Evolutionary conservation across 2,797 vertebrate genomes (phyloP).

Genomic region (Benthosema pterotum): DNA sequence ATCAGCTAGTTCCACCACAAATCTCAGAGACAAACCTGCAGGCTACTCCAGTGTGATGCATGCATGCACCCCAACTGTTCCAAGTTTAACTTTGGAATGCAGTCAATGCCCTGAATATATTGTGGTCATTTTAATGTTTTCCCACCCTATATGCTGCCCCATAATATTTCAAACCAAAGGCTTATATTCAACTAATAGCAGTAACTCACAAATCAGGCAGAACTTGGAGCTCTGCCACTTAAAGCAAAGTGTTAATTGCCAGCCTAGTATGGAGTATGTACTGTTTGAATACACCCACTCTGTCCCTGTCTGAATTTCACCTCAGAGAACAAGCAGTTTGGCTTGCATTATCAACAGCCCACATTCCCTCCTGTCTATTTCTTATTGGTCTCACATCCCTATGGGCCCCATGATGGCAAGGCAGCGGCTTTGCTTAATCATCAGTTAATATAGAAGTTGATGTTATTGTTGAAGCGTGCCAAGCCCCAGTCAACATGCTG

Average conservation of each 20-base stretch:
- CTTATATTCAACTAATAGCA: constrained; percentile 47
- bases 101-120: neutral
- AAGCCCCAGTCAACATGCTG: constrained; percentile 39
- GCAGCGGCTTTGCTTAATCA: constrained; percentile 26
- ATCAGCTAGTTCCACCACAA: neutral
- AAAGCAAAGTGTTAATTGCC: constrained; percentile 70
- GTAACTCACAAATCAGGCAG: constrained; percentile 55
- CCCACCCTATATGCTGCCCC: constrained; percentile 25
- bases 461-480: constrained; percentile 56
- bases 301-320: constrained; percentile 56
- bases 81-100: constrained; percentile 16
- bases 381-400: constrained; percentile 51
- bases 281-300: constrained; percentile 54
- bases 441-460: constrained; percentile 51
- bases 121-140: constrained; percentile 19
- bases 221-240: constrained; percentile 67
- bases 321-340: constrained; percentile 57
- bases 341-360: constrained; percentile 57
- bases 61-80: constrained; percentile 19
- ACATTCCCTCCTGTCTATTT: constrained; percentile 52
- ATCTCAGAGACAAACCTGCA: neutral
- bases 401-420: constrained; percentile 54
- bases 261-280: constrained; percentile 58
- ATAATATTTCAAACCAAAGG: constrained; percentile 56
- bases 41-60: neutral